Conservation (phyloP, 1,140 invertebrate genomes). For the Leptonema lineaticorne region DNA sequence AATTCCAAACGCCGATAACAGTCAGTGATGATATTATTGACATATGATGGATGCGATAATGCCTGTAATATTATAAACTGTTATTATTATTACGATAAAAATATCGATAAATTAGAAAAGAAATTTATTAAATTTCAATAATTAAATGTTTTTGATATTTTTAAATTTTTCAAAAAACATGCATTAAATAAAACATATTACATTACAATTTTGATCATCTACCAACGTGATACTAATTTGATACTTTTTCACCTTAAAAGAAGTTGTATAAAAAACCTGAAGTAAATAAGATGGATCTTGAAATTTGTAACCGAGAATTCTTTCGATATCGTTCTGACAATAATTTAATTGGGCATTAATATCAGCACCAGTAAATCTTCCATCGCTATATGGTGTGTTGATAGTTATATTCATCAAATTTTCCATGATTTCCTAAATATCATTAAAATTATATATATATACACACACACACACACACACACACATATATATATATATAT, state of each 20-base stretch:
- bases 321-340: slow-evolving; percentile 59
- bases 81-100: background rate
- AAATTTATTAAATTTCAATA: slow-evolving; percentile 2
- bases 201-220: too few species aligned
- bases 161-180: too few species aligned
- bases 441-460: too few species aligned
- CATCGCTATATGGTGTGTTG: slow-evolving; percentile 41
- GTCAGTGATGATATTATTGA: slow-evolving; percentile 79
- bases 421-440: background rate
- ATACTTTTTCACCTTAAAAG: too few species aligned
- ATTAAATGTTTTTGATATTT: too few species aligned
- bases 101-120: background rate
- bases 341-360: slow-evolving; percentile 54
- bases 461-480: too few species aligned
- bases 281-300: slow-evolving; percentile 59
- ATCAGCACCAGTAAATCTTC: slow-evolving; percentile 7
- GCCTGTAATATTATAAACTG: slow-evolving; percentile 64
- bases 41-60: slow-evolving; percentile 90
- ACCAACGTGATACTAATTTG: too few species aligned
- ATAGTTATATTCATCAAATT: slow-evolving; percentile 40
- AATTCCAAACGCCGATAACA: slow-evolving; percentile 96
- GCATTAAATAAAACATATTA: too few species aligned
- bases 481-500: too few species aligned
- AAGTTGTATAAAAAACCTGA: slow-evolving; percentile 49
- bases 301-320: slow-evolving; percentile 68